Evolutionary conservation across 2,113 vertebrate genomes (phyloP), one percentile per base, ranked within the genome.

Genomic region (Podilymbus podiceps): DNA sequence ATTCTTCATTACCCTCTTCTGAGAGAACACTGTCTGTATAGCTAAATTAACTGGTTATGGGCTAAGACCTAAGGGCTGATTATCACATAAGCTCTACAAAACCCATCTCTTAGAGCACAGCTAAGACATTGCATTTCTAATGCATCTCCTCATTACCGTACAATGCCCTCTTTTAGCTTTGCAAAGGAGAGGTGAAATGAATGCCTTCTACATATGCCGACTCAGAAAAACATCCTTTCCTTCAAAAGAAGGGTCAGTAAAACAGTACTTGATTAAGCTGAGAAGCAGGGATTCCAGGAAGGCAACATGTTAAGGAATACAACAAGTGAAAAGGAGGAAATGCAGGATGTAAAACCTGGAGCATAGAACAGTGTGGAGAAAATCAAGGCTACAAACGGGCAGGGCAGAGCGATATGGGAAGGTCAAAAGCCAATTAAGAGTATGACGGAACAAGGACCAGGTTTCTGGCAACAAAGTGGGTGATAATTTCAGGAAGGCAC

Each of bases 401-500:
- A 55, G 46, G 13, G 4, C 24, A 88, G 15, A 71, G 31, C 1
- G 2, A 3, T 67, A 40, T 9, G 18, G n/a, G 15, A 90, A 95
- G 55, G 40, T 67, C 31, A 73, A 89, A 95, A 92, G 28, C 9
- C 55, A 75, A 7, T 72, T 71, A 67, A 55, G 68, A 83, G 8
- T 5, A 28, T 38, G 38, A 82, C 4, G 9, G 31, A 69, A 12
- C 18, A 71, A 85, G 30, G 30, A 47, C 28, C 11, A 76, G 7
- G 20, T 15, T 94, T 56, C n/a, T 67, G 73, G 50, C 21, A 73
- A 55, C 27, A 42, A 73, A 94, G 53, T 83, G 30, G 12, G 17
- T 88, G 79, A 69, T 85, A 68, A 84, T 79, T 64, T 94, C 93
- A 93, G 77, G 79, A 95, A 96, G 59, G 56, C 62, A 83, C 13